Conservation (phyloP, 2,113 vertebrate species). For the Hippocampus zosterae region DNA sequence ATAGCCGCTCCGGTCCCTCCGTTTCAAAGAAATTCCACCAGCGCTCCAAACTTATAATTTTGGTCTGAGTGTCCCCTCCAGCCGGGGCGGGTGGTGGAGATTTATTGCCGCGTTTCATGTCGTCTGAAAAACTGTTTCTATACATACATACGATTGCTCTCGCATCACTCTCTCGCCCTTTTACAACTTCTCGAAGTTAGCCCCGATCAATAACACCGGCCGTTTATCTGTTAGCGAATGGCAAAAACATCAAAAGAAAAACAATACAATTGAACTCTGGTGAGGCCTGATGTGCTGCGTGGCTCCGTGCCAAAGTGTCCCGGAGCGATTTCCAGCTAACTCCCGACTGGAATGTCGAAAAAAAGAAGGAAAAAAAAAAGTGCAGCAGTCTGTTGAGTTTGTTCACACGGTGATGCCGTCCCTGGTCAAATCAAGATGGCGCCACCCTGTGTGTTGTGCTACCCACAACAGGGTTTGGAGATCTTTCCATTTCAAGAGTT, state of each 20-base stretch:
- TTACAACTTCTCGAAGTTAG: background rate
- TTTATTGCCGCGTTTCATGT: conserved; percentile 62
- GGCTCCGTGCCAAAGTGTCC: conserved; percentile 59
- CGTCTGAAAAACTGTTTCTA: conserved; percentile 31
- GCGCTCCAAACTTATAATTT: conserved; percentile 58
- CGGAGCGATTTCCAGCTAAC: conserved; percentile 32
- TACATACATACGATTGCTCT: conserved; percentile 23
- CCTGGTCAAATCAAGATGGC: background rate
- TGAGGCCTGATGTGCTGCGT: conserved; percentile 49
- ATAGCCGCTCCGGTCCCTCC: conserved; percentile 46
- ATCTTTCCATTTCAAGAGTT: no score
- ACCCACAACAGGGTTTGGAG: no score
- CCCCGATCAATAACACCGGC: background rate
- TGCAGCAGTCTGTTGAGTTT: conserved; percentile 42
- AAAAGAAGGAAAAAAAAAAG: conserved; percentile 11
- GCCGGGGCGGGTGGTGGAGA: conserved; percentile 47
- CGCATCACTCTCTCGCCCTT: background rate
- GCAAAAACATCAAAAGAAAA: background rate
- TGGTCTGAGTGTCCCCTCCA: conserved; percentile 59
- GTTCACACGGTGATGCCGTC: background rate
- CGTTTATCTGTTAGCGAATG: background rate
- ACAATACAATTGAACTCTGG: background rate
- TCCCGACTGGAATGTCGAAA: conserved; percentile 53
- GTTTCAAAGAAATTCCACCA: conserved; percentile 65
- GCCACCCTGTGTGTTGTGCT: no score